Conservation (phyloP, 2,113 vertebrate genomes). For the Xiphophorus couchianus region DNA sequence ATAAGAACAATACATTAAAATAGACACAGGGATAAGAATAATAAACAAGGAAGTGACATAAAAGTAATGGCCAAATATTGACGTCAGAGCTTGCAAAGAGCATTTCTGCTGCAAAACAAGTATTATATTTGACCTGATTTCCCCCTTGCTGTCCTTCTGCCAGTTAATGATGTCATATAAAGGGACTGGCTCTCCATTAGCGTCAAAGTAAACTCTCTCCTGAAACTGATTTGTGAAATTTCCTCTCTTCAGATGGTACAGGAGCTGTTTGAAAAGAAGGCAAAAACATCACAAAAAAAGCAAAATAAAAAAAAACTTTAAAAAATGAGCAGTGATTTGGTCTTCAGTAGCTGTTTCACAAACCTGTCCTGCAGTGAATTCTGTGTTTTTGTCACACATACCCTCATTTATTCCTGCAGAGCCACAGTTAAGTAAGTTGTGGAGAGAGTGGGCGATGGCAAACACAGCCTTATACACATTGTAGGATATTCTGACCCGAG, state of each 20-base stretch:
- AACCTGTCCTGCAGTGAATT: constrained; percentile 71
- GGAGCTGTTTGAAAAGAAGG: constrained; percentile 60
- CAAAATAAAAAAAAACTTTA: no score
- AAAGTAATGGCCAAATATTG: not conserved
- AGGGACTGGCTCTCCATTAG: constrained; percentile 79
- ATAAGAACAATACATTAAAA: no score
- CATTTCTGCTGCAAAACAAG: not conserved
- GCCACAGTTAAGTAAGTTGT: constrained; percentile 68
- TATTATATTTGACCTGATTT: constrained; percentile 56
- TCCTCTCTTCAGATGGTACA: constrained; percentile 73
- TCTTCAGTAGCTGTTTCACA: not conserved
- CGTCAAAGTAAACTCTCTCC: constrained; percentile 79
- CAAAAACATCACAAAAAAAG: no score
- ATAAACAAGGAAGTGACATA: not conserved
- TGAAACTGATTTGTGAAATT: constrained; percentile 79
- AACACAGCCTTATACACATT: constrained; percentile 81
- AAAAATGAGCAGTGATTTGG: not conserved
- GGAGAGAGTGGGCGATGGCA: constrained; percentile 73
- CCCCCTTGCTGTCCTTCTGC: constrained; percentile 67
- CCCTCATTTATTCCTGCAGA: constrained; percentile 5
- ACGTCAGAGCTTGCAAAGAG: not conserved
- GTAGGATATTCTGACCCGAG: constrained; percentile 76
- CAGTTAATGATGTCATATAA: constrained; percentile 84
- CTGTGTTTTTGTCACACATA: constrained; percentile 48
- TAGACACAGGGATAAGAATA: not conserved